Percentiles rank a stretch among this genome's conserved stretches.
Conservation (phyloP, 2,888 invertebrate genomes). For the Oligia fasciuncula region DNA sequence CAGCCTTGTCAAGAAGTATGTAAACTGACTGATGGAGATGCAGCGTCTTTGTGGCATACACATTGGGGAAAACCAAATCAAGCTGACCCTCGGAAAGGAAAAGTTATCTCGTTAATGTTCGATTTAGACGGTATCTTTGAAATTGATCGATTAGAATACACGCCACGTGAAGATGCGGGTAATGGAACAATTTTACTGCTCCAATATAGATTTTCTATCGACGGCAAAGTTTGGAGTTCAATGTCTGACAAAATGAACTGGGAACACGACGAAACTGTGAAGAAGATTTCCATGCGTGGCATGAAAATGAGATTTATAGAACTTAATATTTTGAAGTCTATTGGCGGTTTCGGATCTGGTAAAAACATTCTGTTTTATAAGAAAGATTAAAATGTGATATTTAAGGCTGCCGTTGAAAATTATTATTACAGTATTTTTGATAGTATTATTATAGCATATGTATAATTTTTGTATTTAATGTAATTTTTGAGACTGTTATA, state of each 20-base stretch:
- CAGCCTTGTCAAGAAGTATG: conserved; percentile 72
- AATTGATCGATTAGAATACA: conserved; percentile 79
- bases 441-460: not conserved
- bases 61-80: conserved; percentile 70
- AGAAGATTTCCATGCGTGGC: conserved; percentile 73
- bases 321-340: conserved; percentile 73
- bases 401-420: not conserved
- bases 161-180: conserved; percentile 79
- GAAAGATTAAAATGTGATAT: conserved; percentile 51
- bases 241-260: conserved; percentile 72
- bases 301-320: conserved; percentile 75
- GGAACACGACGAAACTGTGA: conserved; percentile 70
- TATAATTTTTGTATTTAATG: conserved; percentile 1
- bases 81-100: conserved; percentile 65
- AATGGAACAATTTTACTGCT: conserved; percentile 80
- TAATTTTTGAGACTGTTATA: conserved; percentile 16
- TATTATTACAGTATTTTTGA: conserved; percentile 9
- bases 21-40: conserved; percentile 71
- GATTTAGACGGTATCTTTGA: conserved; percentile 71
- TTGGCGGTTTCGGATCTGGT: conserved; percentile 82
- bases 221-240: conserved; percentile 75
- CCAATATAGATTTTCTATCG: conserved; percentile 75
- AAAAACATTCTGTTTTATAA: conserved; percentile 74
- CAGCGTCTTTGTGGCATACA: conserved; percentile 75
- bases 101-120: conserved; percentile 72